Evolutionary conservation across 2,113 vertebrate genomes (phyloP), one percentile per base, ranked within the genome.

Genomic region (Ammodytes marinus): DNA sequence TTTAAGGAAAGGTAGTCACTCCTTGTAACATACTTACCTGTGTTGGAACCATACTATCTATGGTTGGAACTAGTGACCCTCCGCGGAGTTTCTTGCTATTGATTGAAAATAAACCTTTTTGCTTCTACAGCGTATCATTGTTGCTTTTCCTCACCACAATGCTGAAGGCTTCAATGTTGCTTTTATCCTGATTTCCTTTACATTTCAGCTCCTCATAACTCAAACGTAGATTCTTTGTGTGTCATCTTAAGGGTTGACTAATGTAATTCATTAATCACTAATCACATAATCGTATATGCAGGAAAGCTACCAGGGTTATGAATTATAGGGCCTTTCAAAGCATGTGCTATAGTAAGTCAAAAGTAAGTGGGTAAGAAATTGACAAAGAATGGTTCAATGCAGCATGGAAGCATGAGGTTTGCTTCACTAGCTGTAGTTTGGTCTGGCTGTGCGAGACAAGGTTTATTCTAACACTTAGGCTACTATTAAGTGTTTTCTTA

Each of bases 131-230:
- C n/a, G n/a, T 27, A 27, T 27, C 27, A 27, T 27, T 27, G 27
- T 27, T 27, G 27, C 27, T 27, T 27, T 27, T 27, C 27, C 27
- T 27, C 27, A 27, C 27, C 27, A 27, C 27, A 27, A 52, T 52
- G 69, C 54, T 80, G 83, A 85, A 50, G 27, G 63, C 64, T 67
- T 85, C 63, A 84, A 64, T 50, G 42, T 7, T 60, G 67, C 58
- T 49, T 43, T 46, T 42, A 53, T 82, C 52, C 59, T 73, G 74
- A 19, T 65, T 67, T 78, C 43, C 77, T 87, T 83, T 50, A 75
- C 42, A 40, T 52, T 57, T 84, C 64, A 37, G 17, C 69, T 49
- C 54, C 19, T 64, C 66, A 39, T 89, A 65, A 69, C 19, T 86
- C 82, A 79, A 83, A 76, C 8, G 15, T 27, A 54, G 49, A 42